phyloP scores from a whole-genome alignment of 2,113 vertebrate genomes.

The Clarias macrocephalus region DNA sequence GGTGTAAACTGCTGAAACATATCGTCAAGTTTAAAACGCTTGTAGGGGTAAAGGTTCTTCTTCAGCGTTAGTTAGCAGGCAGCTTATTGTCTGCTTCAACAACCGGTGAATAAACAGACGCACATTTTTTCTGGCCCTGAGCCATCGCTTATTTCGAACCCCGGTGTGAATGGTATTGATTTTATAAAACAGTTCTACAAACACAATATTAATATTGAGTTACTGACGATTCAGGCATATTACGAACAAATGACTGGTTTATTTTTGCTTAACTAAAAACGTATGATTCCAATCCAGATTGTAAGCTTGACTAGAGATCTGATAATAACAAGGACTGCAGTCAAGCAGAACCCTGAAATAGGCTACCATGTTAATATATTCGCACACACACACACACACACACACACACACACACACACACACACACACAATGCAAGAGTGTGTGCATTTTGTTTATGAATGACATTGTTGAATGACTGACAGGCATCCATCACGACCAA shows the following conservation, averaged over 20 bases:
- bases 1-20: too few species aligned
- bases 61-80: too few species aligned
- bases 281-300: background rate
- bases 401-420: background rate
- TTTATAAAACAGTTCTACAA: background rate
- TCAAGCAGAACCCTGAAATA: too few species aligned
- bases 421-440: slow-evolving; percentile 17
- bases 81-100: too few species aligned
- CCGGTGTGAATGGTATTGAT: background rate
- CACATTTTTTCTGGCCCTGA: too few species aligned
- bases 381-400: background rate
- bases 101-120: too few species aligned
- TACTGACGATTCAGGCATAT: background rate
- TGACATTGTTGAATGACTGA: slow-evolving; percentile 75
- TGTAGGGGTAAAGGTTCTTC: too few species aligned
- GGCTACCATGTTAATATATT: too few species aligned
- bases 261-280: background rate
- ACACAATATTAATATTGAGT: background rate
- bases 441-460: slow-evolving; percentile 47
- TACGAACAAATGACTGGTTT: background rate
- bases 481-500: slow-evolving; percentile 83
- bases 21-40: too few species aligned
- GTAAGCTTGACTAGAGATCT: background rate
- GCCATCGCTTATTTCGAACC: too few species aligned
- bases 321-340: background rate